These are phyloP conservation scores for Istiophorus platypterus DNA, from an alignment of 2,113 vertebrate genomes.

Conservation along the genomic window DNA sequence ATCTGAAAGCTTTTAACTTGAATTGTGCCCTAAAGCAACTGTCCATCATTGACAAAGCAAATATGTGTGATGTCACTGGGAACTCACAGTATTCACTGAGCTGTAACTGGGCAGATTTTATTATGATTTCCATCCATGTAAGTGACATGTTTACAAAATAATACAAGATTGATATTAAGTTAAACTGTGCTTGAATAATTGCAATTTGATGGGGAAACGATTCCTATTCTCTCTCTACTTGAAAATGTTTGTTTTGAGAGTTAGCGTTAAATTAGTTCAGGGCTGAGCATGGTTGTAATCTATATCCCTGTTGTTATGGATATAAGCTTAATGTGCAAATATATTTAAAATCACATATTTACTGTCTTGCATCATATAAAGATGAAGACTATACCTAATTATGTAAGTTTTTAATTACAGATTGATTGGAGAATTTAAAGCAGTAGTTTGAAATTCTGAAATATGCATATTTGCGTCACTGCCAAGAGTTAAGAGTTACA, in stretches of 20 bases:
- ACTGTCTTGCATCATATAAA: not conserved
- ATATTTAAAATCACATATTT: too few species aligned
- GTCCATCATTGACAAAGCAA: not conserved
- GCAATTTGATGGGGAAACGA: not conserved
- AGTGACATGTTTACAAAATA: not conserved
- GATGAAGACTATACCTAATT: not conserved
- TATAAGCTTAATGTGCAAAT: not conserved
- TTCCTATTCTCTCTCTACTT: not conserved
- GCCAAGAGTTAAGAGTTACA: too few species aligned
- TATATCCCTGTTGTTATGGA: not conserved
- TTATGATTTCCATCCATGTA: not conserved
- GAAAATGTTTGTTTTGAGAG: not conserved
- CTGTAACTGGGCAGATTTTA: not conserved
- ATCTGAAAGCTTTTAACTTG: conserved; percentile 35
- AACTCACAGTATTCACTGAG: not conserved
- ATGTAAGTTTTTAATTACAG: too few species aligned
- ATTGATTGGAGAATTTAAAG: too few species aligned
- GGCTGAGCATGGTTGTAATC: not conserved
- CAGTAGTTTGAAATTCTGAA: too few species aligned
- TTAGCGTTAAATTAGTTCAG: not conserved
- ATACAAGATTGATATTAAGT: too few species aligned
- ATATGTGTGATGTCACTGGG: not conserved
- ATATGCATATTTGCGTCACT: not conserved
- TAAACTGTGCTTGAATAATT: not conserved
- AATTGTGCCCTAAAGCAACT: conserved; percentile 16